Percentiles rank a stretch among this genome's conserved stretches.
phyloP scores from a whole-genome alignment of 2,797 vertebrate species.

The Iguana delicatissima region DNA sequence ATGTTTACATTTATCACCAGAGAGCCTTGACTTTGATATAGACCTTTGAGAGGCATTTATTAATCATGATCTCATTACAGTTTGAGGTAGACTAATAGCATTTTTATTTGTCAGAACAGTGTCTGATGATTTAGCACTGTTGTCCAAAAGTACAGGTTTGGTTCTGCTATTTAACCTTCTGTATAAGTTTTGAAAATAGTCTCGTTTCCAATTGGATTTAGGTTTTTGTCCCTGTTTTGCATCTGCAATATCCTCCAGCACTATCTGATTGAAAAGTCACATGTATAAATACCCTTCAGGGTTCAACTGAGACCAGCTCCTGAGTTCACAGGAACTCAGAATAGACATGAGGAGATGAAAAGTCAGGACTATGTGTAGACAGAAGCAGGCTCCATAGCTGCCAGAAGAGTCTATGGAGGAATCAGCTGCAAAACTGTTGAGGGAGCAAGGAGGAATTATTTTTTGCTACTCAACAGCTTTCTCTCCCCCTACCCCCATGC shows the following conservation, averaged over 20 bases:
- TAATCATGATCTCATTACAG: conserved; percentile 83
- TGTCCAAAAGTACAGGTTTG: conserved; percentile 69
- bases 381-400: neutral
- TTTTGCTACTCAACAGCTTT: too few relatives aligned
- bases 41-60: conserved; percentile 79
- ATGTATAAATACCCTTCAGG: neutral
- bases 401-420: neutral
- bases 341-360: neutral
- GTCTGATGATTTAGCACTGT: conserved; percentile 73
- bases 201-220: neutral
- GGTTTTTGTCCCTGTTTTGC: neutral
- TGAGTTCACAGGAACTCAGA: neutral
- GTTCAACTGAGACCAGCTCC: too few relatives aligned
- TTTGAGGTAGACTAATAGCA: conserved; percentile 75
- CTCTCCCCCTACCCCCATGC: neutral
- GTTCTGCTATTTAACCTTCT: conserved; percentile 74
- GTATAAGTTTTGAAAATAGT: conserved; percentile 58
- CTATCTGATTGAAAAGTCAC: neutral
- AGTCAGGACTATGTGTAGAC: neutral
- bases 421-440: too few relatives aligned
- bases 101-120: conserved; percentile 77
- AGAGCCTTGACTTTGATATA: conserved; percentile 79
- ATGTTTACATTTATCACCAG: conserved; percentile 80
- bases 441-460: neutral
- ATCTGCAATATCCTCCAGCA: neutral